A percentile compares a stretch with the other conserved stretches of the same genome.
These are phyloP conservation scores for Oryzias celebensis DNA, from an alignment of 2,113 vertebrate genomes.

Conservation along the genomic window DNA sequence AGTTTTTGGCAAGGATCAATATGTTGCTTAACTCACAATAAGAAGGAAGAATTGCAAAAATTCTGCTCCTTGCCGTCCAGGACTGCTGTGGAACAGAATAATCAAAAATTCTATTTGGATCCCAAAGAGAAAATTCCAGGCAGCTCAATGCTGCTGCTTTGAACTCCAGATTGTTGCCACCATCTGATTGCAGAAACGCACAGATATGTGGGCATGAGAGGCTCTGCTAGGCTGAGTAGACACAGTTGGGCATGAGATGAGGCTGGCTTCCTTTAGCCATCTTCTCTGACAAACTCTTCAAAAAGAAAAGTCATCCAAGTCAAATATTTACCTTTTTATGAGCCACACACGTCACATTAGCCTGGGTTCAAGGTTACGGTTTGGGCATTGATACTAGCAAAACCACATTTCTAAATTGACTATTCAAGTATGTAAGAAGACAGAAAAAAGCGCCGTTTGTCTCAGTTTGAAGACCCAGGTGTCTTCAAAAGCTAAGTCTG, in stretches of 20 bases:
- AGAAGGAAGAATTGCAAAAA: too few species aligned
- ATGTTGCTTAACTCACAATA: too few species aligned
- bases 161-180: neutral
- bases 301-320: neutral
- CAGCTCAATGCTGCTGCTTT: neutral
- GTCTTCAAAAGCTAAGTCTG: neutral
- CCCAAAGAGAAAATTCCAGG: neutral
- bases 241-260: neutral
- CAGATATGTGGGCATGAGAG: neutral
- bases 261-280: neutral
- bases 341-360: neutral
- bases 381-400: neutral
- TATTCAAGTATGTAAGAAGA: neutral
- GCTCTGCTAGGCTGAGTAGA: neutral
- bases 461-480: too few species aligned
- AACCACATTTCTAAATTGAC: constrained; percentile 7
- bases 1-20: too few species aligned
- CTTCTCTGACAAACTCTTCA: neutral
- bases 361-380: neutral
- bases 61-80: too few species aligned
- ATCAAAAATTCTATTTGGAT: too few species aligned
- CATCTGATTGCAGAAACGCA: neutral
- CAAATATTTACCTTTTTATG: neutral
- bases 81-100: too few species aligned
- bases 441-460: too few species aligned